Evolutionary conservation across 2,797 vertebrate species (phyloP).

Genomic region (Propithecus perrieri): DNA sequence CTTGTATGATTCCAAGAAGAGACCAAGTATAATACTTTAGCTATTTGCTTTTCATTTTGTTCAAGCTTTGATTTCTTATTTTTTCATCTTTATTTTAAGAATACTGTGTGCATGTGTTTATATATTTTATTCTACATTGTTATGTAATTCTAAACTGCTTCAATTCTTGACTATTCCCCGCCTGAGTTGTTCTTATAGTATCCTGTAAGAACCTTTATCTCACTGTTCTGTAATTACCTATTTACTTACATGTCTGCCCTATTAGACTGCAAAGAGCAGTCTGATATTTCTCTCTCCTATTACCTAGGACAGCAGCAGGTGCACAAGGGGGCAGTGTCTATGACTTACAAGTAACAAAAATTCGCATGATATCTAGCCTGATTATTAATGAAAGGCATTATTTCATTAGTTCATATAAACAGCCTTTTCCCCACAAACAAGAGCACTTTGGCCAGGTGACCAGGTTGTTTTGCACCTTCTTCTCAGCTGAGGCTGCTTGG

Average conservation of each 20-base stretch:
- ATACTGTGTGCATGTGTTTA: background rate
- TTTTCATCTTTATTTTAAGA: conserved; percentile 45
- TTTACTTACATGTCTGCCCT: background rate
- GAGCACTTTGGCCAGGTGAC: background rate
- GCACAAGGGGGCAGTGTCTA: background rate
- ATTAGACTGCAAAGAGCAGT: background rate
- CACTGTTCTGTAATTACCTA: background rate
- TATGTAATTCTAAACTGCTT: conserved; percentile 6
- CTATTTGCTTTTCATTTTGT: background rate
- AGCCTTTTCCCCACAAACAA: background rate
- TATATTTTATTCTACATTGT: background rate
- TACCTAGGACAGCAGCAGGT: background rate
- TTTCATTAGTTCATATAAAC: background rate
- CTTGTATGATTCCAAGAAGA: background rate
- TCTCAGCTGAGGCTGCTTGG: background rate
- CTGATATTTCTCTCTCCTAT: background rate
- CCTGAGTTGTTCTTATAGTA: background rate
- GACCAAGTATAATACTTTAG: background rate
- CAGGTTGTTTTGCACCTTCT: background rate
- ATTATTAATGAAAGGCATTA: conserved; percentile 22
- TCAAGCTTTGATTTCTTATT: conserved; percentile 4
- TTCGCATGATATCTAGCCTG: background rate
- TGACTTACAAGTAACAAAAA: background rate
- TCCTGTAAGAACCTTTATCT: background rate
- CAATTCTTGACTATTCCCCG: background rate